Base-by-base conservation (phyloP, 2,797 vertebrate species). In the Oryzias dopingdopingensis region DNA sequence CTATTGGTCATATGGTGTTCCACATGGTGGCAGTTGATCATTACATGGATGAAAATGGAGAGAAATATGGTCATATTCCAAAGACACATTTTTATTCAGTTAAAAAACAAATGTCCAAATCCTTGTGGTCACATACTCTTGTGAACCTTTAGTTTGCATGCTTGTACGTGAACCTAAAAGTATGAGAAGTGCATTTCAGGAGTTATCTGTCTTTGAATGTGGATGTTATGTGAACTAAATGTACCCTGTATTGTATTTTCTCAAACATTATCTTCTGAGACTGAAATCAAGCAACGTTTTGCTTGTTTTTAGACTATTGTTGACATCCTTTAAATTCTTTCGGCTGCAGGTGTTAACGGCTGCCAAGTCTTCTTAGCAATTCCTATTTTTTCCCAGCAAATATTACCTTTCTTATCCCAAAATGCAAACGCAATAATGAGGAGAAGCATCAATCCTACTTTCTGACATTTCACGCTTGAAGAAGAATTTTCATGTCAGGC, bases 341-440 rank as follows among this genome's bases (percentile, higher is more conserved):
- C 48, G 63, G 42, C 45, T 56, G 4, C 70, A 52, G 17, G 17
- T 74, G 66, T 67, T 46, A 73, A 64, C 57, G 72, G 72, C 66
- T 65, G 71, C 74, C 56, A 59, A 49, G 52, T 65, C 76, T 52
- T 67, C 42, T 56, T 77, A 70, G 62, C 22, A 18, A 75, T 78
- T 80, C 67, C 43, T 68, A 50, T 61, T 74, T 82, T 76, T 80
- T 66, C 59, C 56, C 62, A 63, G 59, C 72, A 70, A 77, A 88
- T 85, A 81, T 84, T 80, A 82, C 81, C 78, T 87, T 87, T 88
- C 72, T 77, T 73, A 77, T 82, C 82, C 82, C 80, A 88, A 90
- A 90, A 90, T 88, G 86, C 86, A 84, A 71, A 78, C 59, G 84
- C 80, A 89, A 90, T 89, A 89, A 89, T 91, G 85, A 89, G 86